Evolutionary conservation across 2,888 invertebrate species (phyloP), one percentile per base, ranked within the genome.

Genomic region (Phengaris arion): DNA sequence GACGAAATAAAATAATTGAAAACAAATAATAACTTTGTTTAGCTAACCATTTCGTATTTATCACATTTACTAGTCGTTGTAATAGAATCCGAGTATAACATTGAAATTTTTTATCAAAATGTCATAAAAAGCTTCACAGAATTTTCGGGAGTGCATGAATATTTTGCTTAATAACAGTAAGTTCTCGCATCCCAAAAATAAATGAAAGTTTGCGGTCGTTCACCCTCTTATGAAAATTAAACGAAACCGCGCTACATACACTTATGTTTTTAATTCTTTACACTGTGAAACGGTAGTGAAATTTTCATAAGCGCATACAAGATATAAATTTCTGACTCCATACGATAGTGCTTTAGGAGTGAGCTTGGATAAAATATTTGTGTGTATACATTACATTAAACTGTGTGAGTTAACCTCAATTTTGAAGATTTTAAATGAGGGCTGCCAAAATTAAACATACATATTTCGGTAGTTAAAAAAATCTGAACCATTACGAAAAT

Each of bases 151-250:
- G 46, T 54, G 52, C 51, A 52, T 35, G 54, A 72, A 72, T 52
- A 72, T 72, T 72, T 72, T 72, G 54, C 52, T 35, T 72, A 72
- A 72, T 72, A 54, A 54, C 52, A 54, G 54, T 72, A 72, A 72
- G 72, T 72, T 72, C 72, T 72, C 72, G 72, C 72, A 72, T 72
- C 72, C 72, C 72, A 51, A 72, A 72, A 72, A 72, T 72, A 72
- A 72, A 72, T 13, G 54, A 54, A 72, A 72, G 6, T 72, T 72
- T 35, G 51, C 51, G 72, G 48, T 13, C 4, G 70, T 72, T 54
- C 54, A 54, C 15, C 72, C 72, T 72, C 72, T 72, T 72, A 72
- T 72, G 72, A 72, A 72, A 72, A 72, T 72, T 72, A 72, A 72
- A 52, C 54, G 72, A 35, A 72, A 52, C 72, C 52, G 35, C 22